Conservation (phyloP, 2,113 vertebrate species). For the Bucco capensis region DNA sequence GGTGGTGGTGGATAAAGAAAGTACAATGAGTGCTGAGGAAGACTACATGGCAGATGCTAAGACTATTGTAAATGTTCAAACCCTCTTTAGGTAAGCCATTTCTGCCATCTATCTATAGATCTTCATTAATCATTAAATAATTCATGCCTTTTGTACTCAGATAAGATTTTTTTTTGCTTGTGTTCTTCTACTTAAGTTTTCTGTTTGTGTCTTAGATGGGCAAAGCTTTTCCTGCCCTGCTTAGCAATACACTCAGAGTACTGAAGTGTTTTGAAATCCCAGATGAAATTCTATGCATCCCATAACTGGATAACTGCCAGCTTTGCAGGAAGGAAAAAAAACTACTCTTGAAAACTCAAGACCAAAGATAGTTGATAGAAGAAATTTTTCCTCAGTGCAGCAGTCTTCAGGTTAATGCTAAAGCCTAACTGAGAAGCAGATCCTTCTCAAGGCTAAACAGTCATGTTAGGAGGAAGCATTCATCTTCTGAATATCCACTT, state of each 20-base stretch:
- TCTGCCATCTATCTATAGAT: background rate
- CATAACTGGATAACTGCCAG: background rate
- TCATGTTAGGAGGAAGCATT: background rate
- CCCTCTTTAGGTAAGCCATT: constrained; percentile 87
- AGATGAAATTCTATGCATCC: background rate
- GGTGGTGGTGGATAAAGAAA: constrained; percentile 98
- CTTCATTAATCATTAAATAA: background rate
- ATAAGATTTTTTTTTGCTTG: background rate
- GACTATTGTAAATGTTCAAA: constrained; percentile 97
- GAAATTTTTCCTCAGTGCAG: background rate
- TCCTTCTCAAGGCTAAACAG: background rate
- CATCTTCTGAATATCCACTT: background rate
- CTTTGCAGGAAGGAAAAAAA: background rate
- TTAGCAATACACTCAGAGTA: background rate
- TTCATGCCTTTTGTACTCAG: background rate
- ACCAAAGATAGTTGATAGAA: background rate
- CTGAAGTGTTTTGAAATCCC: background rate
- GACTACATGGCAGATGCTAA: constrained; percentile 99
- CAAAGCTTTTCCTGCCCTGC: background rate
- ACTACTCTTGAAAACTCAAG: background rate
- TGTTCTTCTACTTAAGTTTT: background rate
- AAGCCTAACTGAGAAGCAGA: background rate
- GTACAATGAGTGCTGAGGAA: constrained; percentile 96
- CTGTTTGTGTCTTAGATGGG: background rate
- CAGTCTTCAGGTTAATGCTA: background rate